phyloP scores from a whole-genome alignment of 2,888 invertebrate genomes.

The Galeruca laticollis region DNA sequence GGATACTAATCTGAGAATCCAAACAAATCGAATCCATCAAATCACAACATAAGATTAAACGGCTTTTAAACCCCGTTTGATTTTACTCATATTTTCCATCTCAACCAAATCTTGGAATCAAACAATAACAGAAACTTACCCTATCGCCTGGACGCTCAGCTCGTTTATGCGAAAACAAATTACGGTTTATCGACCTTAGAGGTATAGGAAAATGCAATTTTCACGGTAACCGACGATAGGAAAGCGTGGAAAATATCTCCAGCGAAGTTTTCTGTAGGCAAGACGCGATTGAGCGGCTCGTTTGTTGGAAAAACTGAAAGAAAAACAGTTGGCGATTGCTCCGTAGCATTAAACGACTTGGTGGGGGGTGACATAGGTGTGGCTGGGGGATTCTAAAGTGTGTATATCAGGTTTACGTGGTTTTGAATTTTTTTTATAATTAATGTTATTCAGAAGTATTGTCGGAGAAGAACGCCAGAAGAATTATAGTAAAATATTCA shows the following conservation, averaged over 20 bases:
- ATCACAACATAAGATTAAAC: background rate
- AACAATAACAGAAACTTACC: slow-evolving; percentile 22
- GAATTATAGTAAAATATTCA: no score
- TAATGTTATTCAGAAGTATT: background rate
- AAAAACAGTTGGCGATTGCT: slow-evolving; percentile 29
- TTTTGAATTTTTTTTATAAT: background rate
- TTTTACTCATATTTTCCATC: background rate
- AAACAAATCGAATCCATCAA: background rate
- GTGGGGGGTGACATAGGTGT: slow-evolving; percentile 31
- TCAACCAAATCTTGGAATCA: background rate
- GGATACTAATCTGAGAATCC: background rate
- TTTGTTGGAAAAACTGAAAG: slow-evolving; percentile 16
- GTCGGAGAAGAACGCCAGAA: background rate
- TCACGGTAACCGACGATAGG: slow-evolving; percentile 14
- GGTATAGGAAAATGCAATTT: slow-evolving; percentile 22
- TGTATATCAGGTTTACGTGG: background rate
- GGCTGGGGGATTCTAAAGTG: slow-evolving; percentile 15
- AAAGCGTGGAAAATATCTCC: slow-evolving; percentile 16
- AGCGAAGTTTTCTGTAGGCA: slow-evolving; percentile 18
- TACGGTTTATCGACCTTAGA: slow-evolving; percentile 23
- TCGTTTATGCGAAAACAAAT: slow-evolving; percentile 18
- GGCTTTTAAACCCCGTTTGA: background rate
- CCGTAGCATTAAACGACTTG: slow-evolving; percentile 8
- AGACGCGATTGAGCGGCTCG: slow-evolving; percentile 27
- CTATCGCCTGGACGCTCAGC: slow-evolving; percentile 1